Percentiles rank a stretch among this genome's conserved stretches.
phyloP scores from a whole-genome alignment of 2,888 invertebrate species.

The Sympetrum striolatum region DNA sequence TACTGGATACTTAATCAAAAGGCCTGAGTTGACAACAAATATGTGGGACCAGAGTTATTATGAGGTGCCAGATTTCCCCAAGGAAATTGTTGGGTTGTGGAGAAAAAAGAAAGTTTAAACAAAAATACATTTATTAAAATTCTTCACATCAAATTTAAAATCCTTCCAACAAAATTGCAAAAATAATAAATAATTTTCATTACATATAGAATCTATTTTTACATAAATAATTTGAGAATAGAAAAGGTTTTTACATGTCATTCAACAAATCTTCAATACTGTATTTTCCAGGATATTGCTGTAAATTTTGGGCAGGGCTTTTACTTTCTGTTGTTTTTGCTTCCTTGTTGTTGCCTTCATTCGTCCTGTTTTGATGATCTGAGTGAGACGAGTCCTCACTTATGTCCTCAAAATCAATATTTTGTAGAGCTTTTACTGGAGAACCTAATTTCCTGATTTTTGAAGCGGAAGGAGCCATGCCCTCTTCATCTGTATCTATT shows the following conservation, averaged over 20 bases:
- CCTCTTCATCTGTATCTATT: background rate
- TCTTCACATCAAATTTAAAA: background rate
- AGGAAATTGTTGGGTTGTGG: background rate
- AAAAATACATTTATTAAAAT: background rate
- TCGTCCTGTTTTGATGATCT: too few species aligned
- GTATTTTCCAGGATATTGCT: too few species aligned
- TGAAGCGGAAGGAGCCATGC: background rate
- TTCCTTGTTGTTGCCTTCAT: too few species aligned
- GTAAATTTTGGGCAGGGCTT: too few species aligned
- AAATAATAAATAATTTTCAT: too few species aligned
- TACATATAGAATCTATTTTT: too few species aligned
- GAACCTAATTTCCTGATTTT: background rate
- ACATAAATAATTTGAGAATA: too few species aligned
- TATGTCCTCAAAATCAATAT: background rate
- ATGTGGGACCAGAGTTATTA: background rate
- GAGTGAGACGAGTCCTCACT: background rate
- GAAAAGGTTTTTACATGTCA: too few species aligned
- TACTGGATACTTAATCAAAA: background rate
- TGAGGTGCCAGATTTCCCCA: background rate
- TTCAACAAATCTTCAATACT: too few species aligned
- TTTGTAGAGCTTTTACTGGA: background rate
- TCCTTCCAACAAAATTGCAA: background rate
- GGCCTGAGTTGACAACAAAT: background rate
- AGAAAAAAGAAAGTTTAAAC: background rate
- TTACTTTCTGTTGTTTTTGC: too few species aligned